Base-by-base conservation (phyloP, 2,113 vertebrate genomes). In the Oophaga pumilio region DNA sequence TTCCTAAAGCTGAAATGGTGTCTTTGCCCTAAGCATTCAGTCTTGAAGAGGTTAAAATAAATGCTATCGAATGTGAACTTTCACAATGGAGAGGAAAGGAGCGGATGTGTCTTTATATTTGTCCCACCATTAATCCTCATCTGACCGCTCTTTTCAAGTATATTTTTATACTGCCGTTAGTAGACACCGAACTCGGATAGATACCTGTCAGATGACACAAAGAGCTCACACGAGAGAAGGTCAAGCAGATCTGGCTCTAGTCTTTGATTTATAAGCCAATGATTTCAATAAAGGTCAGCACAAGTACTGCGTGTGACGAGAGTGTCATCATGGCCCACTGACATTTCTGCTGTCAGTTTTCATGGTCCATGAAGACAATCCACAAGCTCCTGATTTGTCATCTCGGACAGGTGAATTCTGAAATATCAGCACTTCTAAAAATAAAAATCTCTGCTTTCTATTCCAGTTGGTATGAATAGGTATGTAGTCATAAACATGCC, bases 171-270 rank as follows among this genome's bases (percentile, higher is more conserved):
- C n/a, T 20, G 50, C 4, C 24, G 71, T 43, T 49, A n/a, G 26
- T 60, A 53, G 85, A 59, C 22, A n/a, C 76, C 56, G 50, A 50
- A 66, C 62, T 56, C 50, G 17, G 20, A 73, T 71, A 73, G 82
- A 84, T 84, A 84, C 52, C 66, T 73, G 82, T 84, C 82, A 84
- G 66, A 69, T 71, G 82, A 84, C 66, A 84, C 82, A 56, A 84
- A 73, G 82, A 22, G 52, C 66, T 20, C n/a, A 33, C 64, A 84
- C 33, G 56, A 33, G 82, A 84, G 26, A 84, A 84, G 82, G 82
- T 71, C 82, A 84, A 8, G 52, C 64, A 57, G 82, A 57, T 33
- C 66, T 71, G 68, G 82, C 82, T 57, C 22, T 73, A 20, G 50
- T 10, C n/a, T 33, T n/a, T 84, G 28, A 83, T 57, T 84, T 73